phyloP scores from a whole-genome alignment of 2,797 vertebrate genomes.

The Micromesistius poutassou region DNA sequence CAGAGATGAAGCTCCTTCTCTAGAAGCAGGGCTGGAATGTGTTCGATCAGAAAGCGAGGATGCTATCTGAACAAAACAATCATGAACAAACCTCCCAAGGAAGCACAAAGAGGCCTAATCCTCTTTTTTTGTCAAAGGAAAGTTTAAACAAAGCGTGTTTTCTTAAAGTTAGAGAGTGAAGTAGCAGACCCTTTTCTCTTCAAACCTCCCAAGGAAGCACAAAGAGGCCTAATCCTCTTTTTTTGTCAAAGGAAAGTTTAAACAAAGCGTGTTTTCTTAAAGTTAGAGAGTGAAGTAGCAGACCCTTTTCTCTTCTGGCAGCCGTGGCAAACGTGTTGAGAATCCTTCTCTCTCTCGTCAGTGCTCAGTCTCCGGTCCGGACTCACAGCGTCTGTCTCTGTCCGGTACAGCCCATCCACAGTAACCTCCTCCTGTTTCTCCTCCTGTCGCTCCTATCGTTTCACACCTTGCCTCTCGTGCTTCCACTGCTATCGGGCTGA shows the following conservation, averaged over 20 bases:
- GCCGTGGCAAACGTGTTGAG: conserved; percentile 42
- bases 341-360: conserved; percentile 42
- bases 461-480: conserved; percentile 40
- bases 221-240: too few relatives aligned
- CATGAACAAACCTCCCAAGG: neutral
- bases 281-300: conserved; percentile 41
- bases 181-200: conserved; percentile 19
- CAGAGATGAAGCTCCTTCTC: neutral
- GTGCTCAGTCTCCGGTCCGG: conserved; percentile 38
- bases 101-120: neutral
- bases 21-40: conserved; percentile 3
- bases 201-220: too few relatives aligned
- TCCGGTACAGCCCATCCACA: neutral
- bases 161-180: conserved; percentile 45
- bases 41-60: conserved; percentile 21
- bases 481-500: neutral
- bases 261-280: conserved; percentile 33
- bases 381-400: conserved; percentile 20
- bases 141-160: conserved; percentile 1
- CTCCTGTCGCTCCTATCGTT: conserved; percentile 30
- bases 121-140: neutral
- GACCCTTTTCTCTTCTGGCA: conserved; percentile 14
- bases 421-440: conserved; percentile 42
- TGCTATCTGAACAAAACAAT: conserved; percentile 8
- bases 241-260: neutral